Evolutionary conservation across 37 sponge, comb jelly and placozoan species (phyloP).

Genomic region (Corticium candelabrum): DNA sequence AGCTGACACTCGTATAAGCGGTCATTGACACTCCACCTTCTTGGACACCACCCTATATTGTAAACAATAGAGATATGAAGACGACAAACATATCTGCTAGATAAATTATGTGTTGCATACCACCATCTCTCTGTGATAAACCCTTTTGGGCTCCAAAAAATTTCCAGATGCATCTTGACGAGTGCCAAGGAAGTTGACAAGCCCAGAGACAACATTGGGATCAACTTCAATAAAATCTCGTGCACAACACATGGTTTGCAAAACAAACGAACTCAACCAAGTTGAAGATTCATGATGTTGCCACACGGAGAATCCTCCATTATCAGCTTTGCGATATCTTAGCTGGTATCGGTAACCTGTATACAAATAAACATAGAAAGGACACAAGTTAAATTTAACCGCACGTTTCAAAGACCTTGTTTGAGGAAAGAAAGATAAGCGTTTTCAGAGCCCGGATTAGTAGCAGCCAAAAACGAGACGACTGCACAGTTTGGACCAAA

Average conservation of each 20-base stretch:
- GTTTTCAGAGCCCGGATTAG: too few species aligned
- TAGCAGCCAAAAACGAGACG: not conserved
- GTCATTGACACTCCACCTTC: not conserved
- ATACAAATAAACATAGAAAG: too few species aligned
- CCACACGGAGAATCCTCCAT: not conserved
- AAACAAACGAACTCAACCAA: not conserved
- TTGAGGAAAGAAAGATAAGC: too few species aligned
- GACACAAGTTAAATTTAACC: too few species aligned
- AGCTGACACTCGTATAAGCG: not conserved
- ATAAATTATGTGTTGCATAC: too few species aligned
- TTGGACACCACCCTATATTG: not conserved
- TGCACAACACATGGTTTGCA: not conserved
- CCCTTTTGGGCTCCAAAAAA: not conserved
- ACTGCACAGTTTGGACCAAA: not conserved
- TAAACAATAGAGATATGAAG: not conserved
- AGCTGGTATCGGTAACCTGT: not conserved
- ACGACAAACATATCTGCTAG: too few species aligned
- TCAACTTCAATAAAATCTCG: not conserved
- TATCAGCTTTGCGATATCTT: not conserved
- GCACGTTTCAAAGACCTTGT: too few species aligned
- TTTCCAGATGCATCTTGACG: not conserved
- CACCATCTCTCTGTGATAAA: too few species aligned
- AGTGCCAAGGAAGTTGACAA: not conserved
- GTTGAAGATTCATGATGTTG: not conserved
- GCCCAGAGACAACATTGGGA: not conserved